phyloP scores from a whole-genome alignment of 2,888 invertebrate genomes.

The Caenorhabditis wallacei region DNA sequence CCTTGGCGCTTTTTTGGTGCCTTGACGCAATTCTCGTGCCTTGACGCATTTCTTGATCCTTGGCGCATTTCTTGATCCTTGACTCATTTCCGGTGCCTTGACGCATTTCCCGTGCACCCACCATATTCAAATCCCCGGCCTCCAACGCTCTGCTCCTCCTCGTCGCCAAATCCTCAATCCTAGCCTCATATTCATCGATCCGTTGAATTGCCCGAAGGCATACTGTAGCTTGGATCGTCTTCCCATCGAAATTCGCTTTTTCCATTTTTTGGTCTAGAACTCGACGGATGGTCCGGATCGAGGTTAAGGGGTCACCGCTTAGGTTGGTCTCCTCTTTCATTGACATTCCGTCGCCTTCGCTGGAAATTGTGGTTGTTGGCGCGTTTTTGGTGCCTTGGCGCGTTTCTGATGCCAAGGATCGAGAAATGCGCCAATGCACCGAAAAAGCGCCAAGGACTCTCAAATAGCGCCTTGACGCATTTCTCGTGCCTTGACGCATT shows the following conservation, averaged over 20 bases:
- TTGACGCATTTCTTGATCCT: too few relatives aligned
- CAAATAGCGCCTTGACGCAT: neutral
- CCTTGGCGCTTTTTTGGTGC: too few relatives aligned
- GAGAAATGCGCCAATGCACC: too few relatives aligned
- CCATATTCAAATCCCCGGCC: conserved; percentile 63
- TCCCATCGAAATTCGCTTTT: conserved; percentile 54
- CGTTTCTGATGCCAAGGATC: too few relatives aligned
- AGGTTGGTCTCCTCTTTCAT: conserved; percentile 59
- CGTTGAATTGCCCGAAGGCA: conserved; percentile 73
- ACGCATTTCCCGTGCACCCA: neutral
- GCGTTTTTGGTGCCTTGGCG: too few relatives aligned
- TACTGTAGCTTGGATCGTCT: conserved; percentile 72
- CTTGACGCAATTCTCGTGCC: too few relatives aligned
- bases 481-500: conserved; percentile 7
- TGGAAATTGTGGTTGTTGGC: too few relatives aligned
- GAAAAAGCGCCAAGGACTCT: too few relatives aligned
- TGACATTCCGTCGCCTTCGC: conserved; percentile 76
- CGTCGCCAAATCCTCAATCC: conserved; percentile 71
- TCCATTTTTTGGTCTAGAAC: conserved; percentile 71
- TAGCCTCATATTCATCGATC: conserved; percentile 76
- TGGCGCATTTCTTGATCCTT: too few relatives aligned
- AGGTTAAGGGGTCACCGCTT: conserved; percentile 74
- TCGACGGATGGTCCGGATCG: conserved; percentile 74
- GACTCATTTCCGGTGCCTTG: too few relatives aligned
- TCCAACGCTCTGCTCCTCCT: conserved; percentile 71